Conservation (phyloP, 1,140 invertebrate genomes). For the Cydia splendana region DNA sequence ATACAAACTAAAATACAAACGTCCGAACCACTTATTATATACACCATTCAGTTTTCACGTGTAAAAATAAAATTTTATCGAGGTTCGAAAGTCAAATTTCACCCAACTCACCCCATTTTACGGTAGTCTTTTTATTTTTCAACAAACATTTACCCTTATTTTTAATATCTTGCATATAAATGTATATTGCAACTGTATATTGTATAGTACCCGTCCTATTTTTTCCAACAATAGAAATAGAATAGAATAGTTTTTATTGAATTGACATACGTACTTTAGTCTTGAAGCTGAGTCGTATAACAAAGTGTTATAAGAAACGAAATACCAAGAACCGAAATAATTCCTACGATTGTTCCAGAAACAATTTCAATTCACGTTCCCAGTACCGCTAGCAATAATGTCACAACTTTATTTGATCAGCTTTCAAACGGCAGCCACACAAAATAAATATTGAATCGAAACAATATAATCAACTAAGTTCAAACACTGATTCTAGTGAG, state of each 20-base stretch:
- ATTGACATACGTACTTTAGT: neutral
- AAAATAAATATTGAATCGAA: conserved; percentile 45
- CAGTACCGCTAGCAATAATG: conserved; percentile 40
- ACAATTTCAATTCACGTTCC: conserved; percentile 20
- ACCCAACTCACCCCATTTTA: too few species aligned
- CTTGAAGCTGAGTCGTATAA: neutral
- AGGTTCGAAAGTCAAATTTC: too few species aligned
- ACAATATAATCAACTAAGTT: conserved; percentile 42
- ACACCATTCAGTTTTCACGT: too few species aligned
- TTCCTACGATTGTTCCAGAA: conserved; percentile 19
- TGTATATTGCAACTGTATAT: too few species aligned
- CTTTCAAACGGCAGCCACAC: conserved; percentile 40
- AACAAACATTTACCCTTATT: too few species aligned
- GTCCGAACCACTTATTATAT: too few species aligned
- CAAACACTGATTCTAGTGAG: conserved; percentile 39
- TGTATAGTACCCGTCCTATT: too few species aligned
- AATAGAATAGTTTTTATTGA: too few species aligned
- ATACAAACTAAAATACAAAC: too few species aligned
- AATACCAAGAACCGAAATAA: conserved; percentile 8
- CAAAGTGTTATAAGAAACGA: neutral
- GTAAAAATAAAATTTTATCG: too few species aligned
- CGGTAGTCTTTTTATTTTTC: too few species aligned
- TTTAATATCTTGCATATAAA: too few species aligned
- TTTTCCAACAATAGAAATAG: neutral
- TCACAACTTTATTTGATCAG: conserved; percentile 50